Evolutionary conservation across 2,888 invertebrate genomes (phyloP).

Genomic region (Terebella lapidaria): DNA sequence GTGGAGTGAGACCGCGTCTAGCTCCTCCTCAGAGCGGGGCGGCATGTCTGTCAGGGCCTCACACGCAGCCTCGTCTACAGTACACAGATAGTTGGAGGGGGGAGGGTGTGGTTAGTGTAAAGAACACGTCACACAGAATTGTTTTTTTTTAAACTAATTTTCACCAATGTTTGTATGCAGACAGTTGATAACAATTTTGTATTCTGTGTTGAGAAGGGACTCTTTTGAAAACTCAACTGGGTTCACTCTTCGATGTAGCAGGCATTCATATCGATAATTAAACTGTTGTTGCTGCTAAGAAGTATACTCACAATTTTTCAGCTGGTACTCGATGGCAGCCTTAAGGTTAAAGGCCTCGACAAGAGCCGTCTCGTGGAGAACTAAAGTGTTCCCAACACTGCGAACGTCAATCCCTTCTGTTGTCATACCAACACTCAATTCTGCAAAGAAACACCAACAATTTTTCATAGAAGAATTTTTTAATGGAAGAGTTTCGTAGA

Average conservation of each 20-base stretch:
- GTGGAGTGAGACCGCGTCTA: slow-evolving; percentile 95
- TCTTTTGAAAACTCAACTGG: no score
- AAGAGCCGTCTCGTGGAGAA: slow-evolving; percentile 89
- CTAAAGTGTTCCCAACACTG: slow-evolving; percentile 91
- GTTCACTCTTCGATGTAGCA: no score
- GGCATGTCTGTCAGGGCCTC: slow-evolving; percentile 60
- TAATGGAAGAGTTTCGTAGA: no score
- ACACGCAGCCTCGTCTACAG: slow-evolving; percentile 78
- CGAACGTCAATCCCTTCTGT: slow-evolving; percentile 76
- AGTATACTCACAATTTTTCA: slow-evolving; percentile 67
- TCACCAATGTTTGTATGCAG: no score
- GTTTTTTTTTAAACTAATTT: no score
- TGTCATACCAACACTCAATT: slow-evolving; percentile 93
- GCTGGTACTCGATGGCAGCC: slow-evolving; percentile 95
- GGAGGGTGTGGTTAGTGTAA: slow-evolving; percentile 29
- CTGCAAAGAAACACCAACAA: slow-evolving; percentile 52
- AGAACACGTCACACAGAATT: no score
- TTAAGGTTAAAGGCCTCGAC: slow-evolving; percentile 98
- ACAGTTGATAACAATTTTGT: no score
- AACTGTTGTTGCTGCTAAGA: no score
- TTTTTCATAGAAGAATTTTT: no score
- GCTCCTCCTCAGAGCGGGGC: slow-evolving; percentile 83
- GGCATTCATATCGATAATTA: no score
- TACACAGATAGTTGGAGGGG: no score
- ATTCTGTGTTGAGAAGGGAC: no score